phyloP scores from a whole-genome alignment of 2,797 vertebrate genomes.

The Hapalemur alaotrensis region DNA sequence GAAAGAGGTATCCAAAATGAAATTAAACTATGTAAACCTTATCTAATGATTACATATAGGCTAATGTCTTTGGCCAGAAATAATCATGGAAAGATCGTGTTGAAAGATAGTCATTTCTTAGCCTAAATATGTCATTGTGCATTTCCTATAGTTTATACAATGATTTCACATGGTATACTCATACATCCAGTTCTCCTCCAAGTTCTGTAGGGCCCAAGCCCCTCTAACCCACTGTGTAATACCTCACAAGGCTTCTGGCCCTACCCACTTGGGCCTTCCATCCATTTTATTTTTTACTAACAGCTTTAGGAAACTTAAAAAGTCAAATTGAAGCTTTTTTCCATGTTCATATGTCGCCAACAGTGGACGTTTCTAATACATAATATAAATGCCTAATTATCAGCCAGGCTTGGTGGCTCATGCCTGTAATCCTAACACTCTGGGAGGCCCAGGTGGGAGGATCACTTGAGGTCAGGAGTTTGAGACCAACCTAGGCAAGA shows the following conservation, averaged over 20 bases:
- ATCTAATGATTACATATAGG: not conserved
- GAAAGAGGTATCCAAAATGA: not conserved
- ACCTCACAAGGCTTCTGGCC: not conserved
- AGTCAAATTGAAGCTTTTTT: not conserved
- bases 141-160: not conserved
- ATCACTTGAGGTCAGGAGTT: no score
- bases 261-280: not conserved
- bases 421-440: no score
- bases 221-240: not conserved
- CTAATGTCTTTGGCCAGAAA: not conserved
- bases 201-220: not conserved
- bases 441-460: no score
- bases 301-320: not conserved
- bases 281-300: not conserved
- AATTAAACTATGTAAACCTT: not conserved
- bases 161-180: not conserved
- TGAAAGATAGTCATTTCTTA: not conserved
- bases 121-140: not conserved
- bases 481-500: no score
- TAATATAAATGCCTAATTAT: not conserved
- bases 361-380: not conserved
- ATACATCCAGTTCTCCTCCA: not conserved
- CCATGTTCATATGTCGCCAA: not conserved
- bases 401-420: no score
- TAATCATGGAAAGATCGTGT: not conserved